These are phyloP conservation scores for Drosophila kepulauana DNA, from an alignment of 1,140 invertebrate genomes.

Conservation along the genomic window DNA sequence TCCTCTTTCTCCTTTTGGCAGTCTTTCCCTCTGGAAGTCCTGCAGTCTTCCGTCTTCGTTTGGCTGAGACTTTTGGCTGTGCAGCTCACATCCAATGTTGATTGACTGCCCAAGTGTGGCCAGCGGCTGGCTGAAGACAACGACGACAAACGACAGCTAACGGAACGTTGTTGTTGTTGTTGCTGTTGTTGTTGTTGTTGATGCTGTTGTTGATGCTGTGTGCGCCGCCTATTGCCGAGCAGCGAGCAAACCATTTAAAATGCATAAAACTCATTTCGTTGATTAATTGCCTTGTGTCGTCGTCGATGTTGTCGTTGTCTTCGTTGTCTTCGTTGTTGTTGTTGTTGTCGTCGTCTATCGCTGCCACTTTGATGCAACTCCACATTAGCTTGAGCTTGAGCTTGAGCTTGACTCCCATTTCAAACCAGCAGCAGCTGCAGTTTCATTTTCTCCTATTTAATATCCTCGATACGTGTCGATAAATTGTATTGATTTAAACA, in stretches of 20 bases:
- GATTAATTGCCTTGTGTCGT: constrained; percentile 70
- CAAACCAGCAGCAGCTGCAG: constrained; percentile 37
- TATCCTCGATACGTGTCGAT: constrained; percentile 62
- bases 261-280: constrained; percentile 82
- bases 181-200: constrained; percentile 24
- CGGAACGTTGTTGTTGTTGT: constrained; percentile 46
- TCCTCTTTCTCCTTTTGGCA: not conserved
- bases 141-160: constrained; percentile 69
- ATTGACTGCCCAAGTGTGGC: constrained; percentile 52
- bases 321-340: constrained; percentile 16
- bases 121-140: constrained; percentile 26
- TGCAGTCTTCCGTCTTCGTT: not conserved
- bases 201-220: not conserved
- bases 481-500: constrained; percentile 53
- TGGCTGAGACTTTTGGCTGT: constrained; percentile 3
- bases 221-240: constrained; percentile 16
- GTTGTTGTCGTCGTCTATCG: constrained; percentile 36
- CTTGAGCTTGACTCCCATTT: not conserved
- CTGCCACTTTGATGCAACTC: constrained; percentile 37
- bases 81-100: constrained; percentile 26
- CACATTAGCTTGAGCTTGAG: constrained; percentile 2
- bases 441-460: constrained; percentile 73
- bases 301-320: constrained; percentile 12
- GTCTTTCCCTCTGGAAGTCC: not conserved
- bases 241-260: constrained; percentile 72